These are phyloP conservation scores for Aphaenogaster rudis DNA, from an alignment of 1,140 invertebrate genomes.

Conservation along the genomic window DNA sequence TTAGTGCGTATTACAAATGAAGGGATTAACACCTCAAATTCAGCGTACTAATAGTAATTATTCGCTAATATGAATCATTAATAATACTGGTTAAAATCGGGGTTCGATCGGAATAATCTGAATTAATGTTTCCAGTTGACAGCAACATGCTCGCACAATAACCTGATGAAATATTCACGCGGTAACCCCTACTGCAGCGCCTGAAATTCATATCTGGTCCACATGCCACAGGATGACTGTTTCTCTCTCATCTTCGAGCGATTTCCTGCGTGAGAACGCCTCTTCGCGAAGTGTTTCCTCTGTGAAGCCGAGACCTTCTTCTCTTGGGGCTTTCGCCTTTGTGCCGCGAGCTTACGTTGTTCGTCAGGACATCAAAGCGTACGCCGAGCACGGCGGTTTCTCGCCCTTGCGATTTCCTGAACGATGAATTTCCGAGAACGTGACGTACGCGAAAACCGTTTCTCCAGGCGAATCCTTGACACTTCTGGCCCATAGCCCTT, in stretches of 20 bases:
- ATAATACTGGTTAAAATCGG: conserved; percentile 41
- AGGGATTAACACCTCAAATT: conserved; percentile 20
- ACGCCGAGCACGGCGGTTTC: conserved; percentile 35
- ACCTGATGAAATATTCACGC: conserved; percentile 45
- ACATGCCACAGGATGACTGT: background rate
- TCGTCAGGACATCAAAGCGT: conserved; percentile 54
- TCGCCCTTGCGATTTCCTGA: conserved; percentile 55
- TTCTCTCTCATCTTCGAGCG: conserved; percentile 35
- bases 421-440: conserved; percentile 38
- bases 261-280: conserved; percentile 49
- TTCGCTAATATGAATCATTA: conserved; percentile 35
- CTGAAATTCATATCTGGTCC: conserved; percentile 43
- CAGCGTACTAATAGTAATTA: conserved; percentile 32
- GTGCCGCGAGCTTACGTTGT: conserved; percentile 52
- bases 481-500: background rate
- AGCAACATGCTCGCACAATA: conserved; percentile 39
- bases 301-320: conserved; percentile 19
- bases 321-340: conserved; percentile 42
- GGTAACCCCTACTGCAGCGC: background rate
- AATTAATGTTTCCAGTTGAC: conserved; percentile 58
- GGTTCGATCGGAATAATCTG: conserved; percentile 24
- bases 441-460: conserved; percentile 20
- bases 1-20: conserved; percentile 15
- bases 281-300: conserved; percentile 44
- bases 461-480: conserved; percentile 33